These are phyloP conservation scores for Hemithea aestivaria DNA, from an alignment of 2,888 invertebrate species.

Conservation along the genomic window DNA sequence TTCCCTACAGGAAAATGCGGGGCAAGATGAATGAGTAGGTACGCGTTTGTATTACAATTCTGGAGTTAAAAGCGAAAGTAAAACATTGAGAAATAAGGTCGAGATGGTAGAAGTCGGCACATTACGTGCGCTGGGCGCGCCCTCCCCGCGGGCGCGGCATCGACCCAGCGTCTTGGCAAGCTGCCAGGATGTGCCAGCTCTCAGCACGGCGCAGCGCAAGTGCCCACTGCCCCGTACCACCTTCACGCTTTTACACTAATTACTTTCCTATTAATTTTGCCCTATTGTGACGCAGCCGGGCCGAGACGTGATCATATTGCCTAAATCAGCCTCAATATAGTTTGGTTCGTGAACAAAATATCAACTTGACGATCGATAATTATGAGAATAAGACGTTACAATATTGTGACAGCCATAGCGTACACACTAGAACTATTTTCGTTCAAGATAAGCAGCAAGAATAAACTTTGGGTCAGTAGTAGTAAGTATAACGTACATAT, in stretches of 20 bases:
- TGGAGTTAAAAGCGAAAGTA: conserved; percentile 10
- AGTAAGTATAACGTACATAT: too few species aligned
- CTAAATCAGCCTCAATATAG: conserved; percentile 10
- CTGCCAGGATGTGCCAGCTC: conserved; percentile 41
- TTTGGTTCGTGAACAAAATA: conserved; percentile 5
- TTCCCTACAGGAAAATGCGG: too few species aligned
- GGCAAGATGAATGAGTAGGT: too few species aligned
- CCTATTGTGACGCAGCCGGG: conserved; percentile 12
- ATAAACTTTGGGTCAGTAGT: too few species aligned
- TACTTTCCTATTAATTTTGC: conserved; percentile 24
- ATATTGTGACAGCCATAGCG: too few species aligned
- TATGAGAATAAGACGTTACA: too few species aligned
- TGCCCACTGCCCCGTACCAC: conserved; percentile 23
- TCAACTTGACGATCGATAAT: neutral
- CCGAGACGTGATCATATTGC: neutral
- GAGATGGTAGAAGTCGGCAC: conserved; percentile 26
- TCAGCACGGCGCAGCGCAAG: neutral
- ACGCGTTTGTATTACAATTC: too few species aligned
- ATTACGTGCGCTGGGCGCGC: conserved; percentile 18
- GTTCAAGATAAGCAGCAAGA: too few species aligned
- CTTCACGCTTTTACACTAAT: conserved; percentile 28
- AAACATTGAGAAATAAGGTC: conserved; percentile 34
- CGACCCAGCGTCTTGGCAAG: conserved; percentile 59
- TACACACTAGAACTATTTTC: too few species aligned
- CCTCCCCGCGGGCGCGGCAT: conserved; percentile 39